Evolutionary conservation across 2,888 invertebrate genomes (phyloP).

Genomic region (Marasmarcha lunaedactyla): DNA sequence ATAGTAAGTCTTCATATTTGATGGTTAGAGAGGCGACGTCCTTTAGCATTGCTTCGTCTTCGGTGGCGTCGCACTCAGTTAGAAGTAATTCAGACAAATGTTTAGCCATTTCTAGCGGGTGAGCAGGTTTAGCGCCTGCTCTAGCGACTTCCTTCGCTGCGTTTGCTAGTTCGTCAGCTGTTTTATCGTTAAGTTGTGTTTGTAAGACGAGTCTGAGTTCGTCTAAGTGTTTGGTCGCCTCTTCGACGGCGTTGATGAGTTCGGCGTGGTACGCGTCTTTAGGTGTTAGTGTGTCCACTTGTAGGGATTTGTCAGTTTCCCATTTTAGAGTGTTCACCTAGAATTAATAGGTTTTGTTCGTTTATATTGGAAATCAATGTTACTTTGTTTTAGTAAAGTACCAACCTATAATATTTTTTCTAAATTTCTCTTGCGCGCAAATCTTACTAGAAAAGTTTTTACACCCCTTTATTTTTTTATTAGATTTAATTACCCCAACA

Average conservation of each 20-base stretch:
- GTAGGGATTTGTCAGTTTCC: constrained; percentile 82
- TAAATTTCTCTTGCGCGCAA: no score
- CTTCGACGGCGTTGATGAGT: constrained; percentile 77
- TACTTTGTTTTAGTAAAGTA: no score
- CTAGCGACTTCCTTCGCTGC: constrained; percentile 81
- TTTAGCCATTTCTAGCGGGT: constrained; percentile 83
- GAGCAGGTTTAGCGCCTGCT: constrained; percentile 81
- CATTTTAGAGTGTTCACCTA: constrained; percentile 82
- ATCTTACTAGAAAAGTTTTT: no score
- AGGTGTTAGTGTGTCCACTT: constrained; percentile 87
- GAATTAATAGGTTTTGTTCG: constrained; percentile 18
- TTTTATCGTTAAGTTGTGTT: constrained; percentile 42
- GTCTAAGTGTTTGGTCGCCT: constrained; percentile 76
- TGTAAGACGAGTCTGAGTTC: constrained; percentile 71
- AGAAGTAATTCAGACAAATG: constrained; percentile 82
- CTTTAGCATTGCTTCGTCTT: constrained; percentile 74
- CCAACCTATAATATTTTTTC: no score
- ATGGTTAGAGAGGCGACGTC: constrained; percentile 75
- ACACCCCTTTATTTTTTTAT: no score
- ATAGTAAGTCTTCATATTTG: constrained; percentile 76
- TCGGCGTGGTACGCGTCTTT: constrained; percentile 87
- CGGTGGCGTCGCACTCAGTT: constrained; percentile 78
- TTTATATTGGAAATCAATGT: background rate
- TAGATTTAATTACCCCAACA: no score
- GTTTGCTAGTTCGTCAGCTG: constrained; percentile 69